These are phyloP conservation scores for Rhizomys pruinosus DNA, from an alignment of 2,113 vertebrate species.

Conservation along the genomic window DNA sequence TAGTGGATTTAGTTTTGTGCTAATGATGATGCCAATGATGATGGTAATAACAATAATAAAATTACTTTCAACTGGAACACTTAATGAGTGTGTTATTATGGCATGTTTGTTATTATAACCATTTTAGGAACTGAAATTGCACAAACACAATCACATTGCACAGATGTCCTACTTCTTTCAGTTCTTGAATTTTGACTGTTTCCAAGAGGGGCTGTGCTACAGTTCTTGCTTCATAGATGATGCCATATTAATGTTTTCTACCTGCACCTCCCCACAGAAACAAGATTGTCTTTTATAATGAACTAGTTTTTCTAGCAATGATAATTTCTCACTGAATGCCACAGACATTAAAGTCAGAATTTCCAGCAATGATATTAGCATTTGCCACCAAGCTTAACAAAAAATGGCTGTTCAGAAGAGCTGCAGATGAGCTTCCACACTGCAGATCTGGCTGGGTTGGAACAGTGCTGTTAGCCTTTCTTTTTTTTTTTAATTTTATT, in stretches of 20 bases:
- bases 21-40: constrained; percentile 60
- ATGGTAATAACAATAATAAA: constrained; percentile 54
- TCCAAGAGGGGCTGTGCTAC: constrained; percentile 5
- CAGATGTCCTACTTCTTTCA: constrained; percentile 15
- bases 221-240: neutral
- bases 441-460: neutral
- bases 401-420: constrained; percentile 28
- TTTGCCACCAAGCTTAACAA: constrained; percentile 45
- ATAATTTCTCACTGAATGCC: constrained; percentile 21
- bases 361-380: neutral
- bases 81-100: constrained; percentile 57
- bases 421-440: neutral
- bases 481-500: no score
- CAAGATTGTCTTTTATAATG: constrained; percentile 39
- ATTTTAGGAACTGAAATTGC: constrained; percentile 51
- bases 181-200: constrained; percentile 47
- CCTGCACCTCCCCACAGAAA: neutral
- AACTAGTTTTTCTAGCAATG: constrained; percentile 1
- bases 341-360: constrained; percentile 36
- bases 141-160: neutral
- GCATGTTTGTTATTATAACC: neutral
- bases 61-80: constrained; percentile 45
- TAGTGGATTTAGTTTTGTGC: constrained; percentile 70
- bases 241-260: constrained; percentile 7
- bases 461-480: neutral